A percentile compares a stretch with the other conserved stretches of the same genome.
phyloP scores from a whole-genome alignment of 1,140 invertebrate genomes.

The Pteromalus puparum region DNA sequence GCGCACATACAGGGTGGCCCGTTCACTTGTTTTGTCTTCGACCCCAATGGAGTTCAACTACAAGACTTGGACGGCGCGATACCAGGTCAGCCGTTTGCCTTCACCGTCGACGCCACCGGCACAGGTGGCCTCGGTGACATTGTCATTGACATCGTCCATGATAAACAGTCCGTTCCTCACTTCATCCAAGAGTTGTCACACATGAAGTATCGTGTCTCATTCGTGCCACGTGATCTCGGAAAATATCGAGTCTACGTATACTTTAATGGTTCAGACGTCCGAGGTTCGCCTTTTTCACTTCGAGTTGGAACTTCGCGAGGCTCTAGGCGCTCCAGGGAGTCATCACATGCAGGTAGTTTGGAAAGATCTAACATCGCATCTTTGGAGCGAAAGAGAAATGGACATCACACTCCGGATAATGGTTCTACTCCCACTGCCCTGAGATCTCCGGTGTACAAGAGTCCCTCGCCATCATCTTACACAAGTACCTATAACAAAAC shows the following conservation, averaged over 20 bases:
- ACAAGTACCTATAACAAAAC: neutral
- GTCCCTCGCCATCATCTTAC: constrained; percentile 47
- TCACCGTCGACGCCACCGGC: constrained; percentile 88
- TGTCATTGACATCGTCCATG: constrained; percentile 91
- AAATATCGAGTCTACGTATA: constrained; percentile 96
- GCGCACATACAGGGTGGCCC: constrained; percentile 97
- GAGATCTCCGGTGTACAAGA: constrained; percentile 59
- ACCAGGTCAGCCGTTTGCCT: constrained; percentile 86
- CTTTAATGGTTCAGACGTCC: constrained; percentile 97
- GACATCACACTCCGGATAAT: constrained; percentile 34
- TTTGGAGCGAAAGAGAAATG: constrained; percentile 69
- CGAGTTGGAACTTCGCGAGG: constrained; percentile 83
- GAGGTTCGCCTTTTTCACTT: constrained; percentile 90
- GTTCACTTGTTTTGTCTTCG: constrained; percentile 97
- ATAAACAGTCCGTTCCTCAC: constrained; percentile 88
- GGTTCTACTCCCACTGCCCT: constrained; percentile 6
- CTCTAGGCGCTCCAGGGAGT: constrained; percentile 57
- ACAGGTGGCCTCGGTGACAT: constrained; percentile 93
- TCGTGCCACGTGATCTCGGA: constrained; percentile 91
- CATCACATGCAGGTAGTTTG: neutral
- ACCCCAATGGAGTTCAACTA: constrained; percentile 90
- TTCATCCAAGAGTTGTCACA: constrained; percentile 88
- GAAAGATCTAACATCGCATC: constrained; percentile 59
- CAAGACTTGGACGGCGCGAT: constrained; percentile 85
- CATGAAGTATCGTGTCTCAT: constrained; percentile 90